Conservation (phyloP, 2,888 invertebrate genomes). For the Dioctria rufipes region DNA sequence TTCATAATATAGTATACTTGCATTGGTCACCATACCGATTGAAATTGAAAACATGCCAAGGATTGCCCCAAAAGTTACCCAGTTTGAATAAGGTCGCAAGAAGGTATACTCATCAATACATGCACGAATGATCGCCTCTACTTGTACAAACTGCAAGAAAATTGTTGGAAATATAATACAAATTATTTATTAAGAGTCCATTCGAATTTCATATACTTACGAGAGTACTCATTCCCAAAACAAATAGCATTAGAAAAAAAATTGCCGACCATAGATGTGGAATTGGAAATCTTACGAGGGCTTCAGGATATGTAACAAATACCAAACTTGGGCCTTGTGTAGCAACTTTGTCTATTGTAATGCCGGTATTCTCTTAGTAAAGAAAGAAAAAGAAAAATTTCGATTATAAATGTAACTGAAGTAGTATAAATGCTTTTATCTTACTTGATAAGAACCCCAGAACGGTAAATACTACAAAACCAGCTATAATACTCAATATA, state of each 20-base stretch:
- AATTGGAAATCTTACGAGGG: slow-evolving; percentile 81
- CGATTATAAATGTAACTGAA: too few relatives aligned
- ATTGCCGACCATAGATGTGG: slow-evolving; percentile 84
- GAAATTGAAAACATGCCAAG: slow-evolving; percentile 78
- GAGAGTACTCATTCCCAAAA: slow-evolving; percentile 84
- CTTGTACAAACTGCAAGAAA: slow-evolving; percentile 81
- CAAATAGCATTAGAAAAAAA: slow-evolving; percentile 87
- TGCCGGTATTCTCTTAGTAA: slow-evolving; percentile 75
- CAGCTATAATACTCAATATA: slow-evolving; percentile 82
- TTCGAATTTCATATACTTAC: slow-evolving; percentile 71
- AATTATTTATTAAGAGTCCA: too few relatives aligned
- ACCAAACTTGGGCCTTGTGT: slow-evolving; percentile 85
- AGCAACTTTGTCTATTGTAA: slow-evolving; percentile 83
- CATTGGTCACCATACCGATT: slow-evolving; percentile 82
- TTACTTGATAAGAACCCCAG: slow-evolving; percentile 80
- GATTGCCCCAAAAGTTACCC: slow-evolving; percentile 77
- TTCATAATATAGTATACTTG: slow-evolving; percentile 66
- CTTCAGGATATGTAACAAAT: slow-evolving; percentile 85
- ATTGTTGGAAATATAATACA: slow-evolving; percentile 62
- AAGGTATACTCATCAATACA: slow-evolving; percentile 80
- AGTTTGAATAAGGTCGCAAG: slow-evolving; percentile 74
- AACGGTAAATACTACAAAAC: slow-evolving; percentile 86
- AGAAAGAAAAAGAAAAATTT: slow-evolving; percentile 8
- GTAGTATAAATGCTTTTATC: neutral
- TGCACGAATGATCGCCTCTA: slow-evolving; percentile 84